Conservation (phyloP, 2,888 invertebrate species). For the Iselma pallidipennis region DNA sequence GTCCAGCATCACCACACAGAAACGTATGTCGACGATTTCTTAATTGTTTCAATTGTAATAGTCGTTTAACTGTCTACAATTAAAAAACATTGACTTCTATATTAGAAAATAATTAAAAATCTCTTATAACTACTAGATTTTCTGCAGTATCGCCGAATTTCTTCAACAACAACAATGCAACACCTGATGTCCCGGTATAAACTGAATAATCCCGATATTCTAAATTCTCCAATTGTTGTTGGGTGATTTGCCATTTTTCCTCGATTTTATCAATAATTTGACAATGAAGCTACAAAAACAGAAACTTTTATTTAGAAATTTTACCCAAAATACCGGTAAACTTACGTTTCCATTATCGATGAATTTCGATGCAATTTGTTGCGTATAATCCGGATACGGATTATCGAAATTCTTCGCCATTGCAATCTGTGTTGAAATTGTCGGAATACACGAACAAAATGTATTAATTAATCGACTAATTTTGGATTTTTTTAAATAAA, state of each 20-base stretch:
- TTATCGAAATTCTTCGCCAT: constrained; percentile 17
- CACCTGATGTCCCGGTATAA: constrained; percentile 77
- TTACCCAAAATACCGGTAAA: constrained; percentile 11
- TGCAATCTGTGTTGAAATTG: not conserved
- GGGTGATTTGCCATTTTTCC: constrained; percentile 56
- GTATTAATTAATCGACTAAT: not conserved
- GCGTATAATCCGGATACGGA: constrained; percentile 50
- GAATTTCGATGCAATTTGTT: constrained; percentile 47
- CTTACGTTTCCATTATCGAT: constrained; percentile 45
- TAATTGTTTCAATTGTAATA: constrained; percentile 56
- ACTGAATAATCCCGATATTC: constrained; percentile 66
- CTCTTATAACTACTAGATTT: constrained; percentile 41
- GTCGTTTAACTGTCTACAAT: constrained; percentile 54
- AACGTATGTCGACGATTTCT: constrained; percentile 64
- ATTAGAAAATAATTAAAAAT: constrained; percentile 8
- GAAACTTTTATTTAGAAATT: no score
- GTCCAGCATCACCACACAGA: constrained; percentile 71
- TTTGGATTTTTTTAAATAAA: constrained; percentile 1
- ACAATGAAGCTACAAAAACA: constrained; percentile 54
- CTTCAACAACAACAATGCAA: constrained; percentile 68
- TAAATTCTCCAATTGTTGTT: constrained; percentile 52
- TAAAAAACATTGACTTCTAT: not conserved
- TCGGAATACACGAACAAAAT: not conserved
- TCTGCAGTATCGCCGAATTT: constrained; percentile 42
- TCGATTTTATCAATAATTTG: constrained; percentile 50